phyloP scores from a whole-genome alignment of 2,113 vertebrate species.

The Erythrocebus patas region DNA sequence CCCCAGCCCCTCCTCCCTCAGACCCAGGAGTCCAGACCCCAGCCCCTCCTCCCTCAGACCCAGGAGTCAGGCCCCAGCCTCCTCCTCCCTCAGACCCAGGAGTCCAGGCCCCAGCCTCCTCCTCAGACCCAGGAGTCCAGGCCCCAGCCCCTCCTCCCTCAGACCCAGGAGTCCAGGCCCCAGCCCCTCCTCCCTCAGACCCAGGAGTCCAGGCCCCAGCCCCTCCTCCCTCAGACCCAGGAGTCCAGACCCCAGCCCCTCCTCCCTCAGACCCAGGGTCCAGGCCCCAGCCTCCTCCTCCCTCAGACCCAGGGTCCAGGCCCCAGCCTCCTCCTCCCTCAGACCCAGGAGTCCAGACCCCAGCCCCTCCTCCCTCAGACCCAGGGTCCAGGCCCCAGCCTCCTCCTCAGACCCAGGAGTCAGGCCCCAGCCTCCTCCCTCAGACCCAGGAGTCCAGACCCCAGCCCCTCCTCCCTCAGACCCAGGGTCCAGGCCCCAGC shows the following conservation, averaged over 20 bases:
- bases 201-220: neutral
- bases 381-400: no score
- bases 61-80: accelerated
- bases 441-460: no score
- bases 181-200: neutral
- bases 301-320: neutral
- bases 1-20: neutral
- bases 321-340: neutral
- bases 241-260: neutral
- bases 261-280: neutral
- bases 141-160: neutral
- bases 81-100: neutral
- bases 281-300: neutral
- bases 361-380: no score
- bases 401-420: no score
- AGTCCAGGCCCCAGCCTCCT: no score
- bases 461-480: no score
- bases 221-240: neutral
- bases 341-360: no score
- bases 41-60: neutral
- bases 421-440: no score
- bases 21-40: no score
- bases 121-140: no score
- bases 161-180: neutral
- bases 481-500: no score